These are phyloP conservation scores for Tenebrio molitor DNA, from an alignment of 1,140 invertebrate species.

Conservation along the genomic window DNA sequence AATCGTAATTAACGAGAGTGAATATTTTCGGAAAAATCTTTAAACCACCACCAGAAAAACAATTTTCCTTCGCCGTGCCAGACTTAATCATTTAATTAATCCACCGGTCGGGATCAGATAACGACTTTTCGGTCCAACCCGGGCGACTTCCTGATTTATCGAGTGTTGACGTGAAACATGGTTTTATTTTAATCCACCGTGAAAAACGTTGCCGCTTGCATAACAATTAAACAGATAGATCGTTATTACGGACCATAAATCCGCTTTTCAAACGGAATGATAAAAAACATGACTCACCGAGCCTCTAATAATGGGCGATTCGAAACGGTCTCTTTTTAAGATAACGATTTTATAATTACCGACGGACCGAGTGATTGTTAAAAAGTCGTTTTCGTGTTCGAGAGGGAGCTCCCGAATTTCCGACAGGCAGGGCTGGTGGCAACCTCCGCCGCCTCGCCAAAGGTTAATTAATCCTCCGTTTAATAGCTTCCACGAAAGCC, in stretches of 20 bases:
- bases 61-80: conserved; percentile 11
- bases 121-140: conserved; percentile 7
- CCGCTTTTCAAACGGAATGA: neutral
- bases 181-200: neutral
- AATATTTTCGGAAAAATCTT: conserved; percentile 8
- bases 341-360: neutral
- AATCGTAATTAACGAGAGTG: conserved; percentile 10
- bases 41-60: neutral
- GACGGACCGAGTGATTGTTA: neutral
- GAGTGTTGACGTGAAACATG: neutral
- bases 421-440: neutral
- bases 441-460: neutral
- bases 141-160: conserved; percentile 7
- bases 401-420: neutral
- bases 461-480: conserved; percentile 31
- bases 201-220: conserved; percentile 1
- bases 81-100: conserved; percentile 34
- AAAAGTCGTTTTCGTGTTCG: neutral
- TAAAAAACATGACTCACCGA: neutral
- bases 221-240: conserved; percentile 4
- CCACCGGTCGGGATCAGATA: neutral
- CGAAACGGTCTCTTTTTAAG: neutral
- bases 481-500: conserved; percentile 22
- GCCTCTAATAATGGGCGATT: neutral
- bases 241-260: neutral